Evolutionary conservation across 2,113 vertebrate species (phyloP).

Genomic region (Coturnix japonica): DNA sequence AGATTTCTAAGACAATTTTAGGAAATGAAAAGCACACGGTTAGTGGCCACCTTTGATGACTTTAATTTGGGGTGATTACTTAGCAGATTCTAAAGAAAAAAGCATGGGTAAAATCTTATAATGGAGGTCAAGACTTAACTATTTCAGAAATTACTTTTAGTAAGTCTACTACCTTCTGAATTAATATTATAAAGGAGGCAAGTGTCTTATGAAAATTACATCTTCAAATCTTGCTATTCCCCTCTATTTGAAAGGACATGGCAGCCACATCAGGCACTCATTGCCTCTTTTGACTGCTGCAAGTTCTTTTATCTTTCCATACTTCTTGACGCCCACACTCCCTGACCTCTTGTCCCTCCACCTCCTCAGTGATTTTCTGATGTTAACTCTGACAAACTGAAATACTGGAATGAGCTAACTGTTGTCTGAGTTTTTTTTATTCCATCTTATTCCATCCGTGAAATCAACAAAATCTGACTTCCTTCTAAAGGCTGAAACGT

Average conservation of each 20-base stretch:
- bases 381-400: conserved; percentile 45
- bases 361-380: conserved; percentile 49
- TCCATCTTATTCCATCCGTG: background rate
- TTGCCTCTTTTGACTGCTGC: conserved; percentile 9
- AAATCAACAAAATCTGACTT: conserved; percentile 9
- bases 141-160: background rate
- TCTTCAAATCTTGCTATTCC: conserved; percentile 1
- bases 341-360: conserved; percentile 5
- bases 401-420: background rate
- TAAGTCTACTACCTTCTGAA: background rate
- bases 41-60: background rate
- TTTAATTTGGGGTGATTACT: conserved; percentile 14
- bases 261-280: background rate
- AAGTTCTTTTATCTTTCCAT: conserved; percentile 34
- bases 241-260: background rate
- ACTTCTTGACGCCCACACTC: background rate
- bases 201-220: background rate
- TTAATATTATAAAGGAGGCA: background rate
- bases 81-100: background rate
- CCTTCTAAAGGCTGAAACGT: background rate
- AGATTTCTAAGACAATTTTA: background rate
- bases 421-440: background rate
- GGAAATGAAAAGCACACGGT: background rate
- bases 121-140: background rate
- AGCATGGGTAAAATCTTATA: background rate